Evolutionary conservation across 2,888 invertebrate species (phyloP).

Genomic region (Amorpha juglandis): DNA sequence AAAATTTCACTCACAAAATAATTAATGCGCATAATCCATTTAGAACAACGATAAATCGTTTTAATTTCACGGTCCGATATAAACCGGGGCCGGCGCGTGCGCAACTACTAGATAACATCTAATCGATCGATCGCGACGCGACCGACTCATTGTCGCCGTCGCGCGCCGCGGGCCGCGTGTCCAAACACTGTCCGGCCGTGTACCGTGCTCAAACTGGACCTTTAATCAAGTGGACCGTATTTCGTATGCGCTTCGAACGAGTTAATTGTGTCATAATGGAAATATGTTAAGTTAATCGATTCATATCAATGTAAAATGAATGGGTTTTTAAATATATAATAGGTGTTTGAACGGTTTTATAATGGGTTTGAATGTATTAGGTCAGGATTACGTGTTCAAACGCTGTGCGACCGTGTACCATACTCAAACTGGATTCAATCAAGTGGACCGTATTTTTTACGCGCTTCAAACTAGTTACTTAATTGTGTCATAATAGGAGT

Average conservation of each 20-base stretch:
- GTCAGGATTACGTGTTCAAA: no score
- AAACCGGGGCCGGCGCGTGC: conserved; percentile 69
- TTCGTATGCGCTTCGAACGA: conserved; percentile 14
- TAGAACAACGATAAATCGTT: conserved; percentile 55
- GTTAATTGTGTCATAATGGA: conserved; percentile 23
- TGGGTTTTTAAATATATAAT: neutral
- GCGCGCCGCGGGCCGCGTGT: conserved; percentile 58
- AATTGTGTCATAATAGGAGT: no score
- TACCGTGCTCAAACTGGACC: conserved; percentile 31
- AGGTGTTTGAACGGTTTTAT: no score
- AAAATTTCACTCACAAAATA: conserved; percentile 26
- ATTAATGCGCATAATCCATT: conserved; percentile 30
- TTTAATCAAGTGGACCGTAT: conserved; percentile 20
- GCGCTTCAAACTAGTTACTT: no score
- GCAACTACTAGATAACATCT: conserved; percentile 62
- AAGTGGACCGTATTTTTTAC: no score
- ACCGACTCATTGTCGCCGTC: conserved; percentile 65
- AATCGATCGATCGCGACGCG: conserved; percentile 67
- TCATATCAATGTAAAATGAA: neutral
- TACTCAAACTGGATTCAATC: no score
- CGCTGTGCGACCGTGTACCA: no score
- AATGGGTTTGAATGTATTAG: no score
- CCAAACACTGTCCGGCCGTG: conserved; percentile 66
- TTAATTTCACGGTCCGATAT: conserved; percentile 65
- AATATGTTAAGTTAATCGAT: conserved; percentile 6